Percentiles rank a stretch among this genome's conserved stretches.
Evolutionary conservation across 2,888 invertebrate species (phyloP).

Genomic region (Xestobium rufovillosum): DNA sequence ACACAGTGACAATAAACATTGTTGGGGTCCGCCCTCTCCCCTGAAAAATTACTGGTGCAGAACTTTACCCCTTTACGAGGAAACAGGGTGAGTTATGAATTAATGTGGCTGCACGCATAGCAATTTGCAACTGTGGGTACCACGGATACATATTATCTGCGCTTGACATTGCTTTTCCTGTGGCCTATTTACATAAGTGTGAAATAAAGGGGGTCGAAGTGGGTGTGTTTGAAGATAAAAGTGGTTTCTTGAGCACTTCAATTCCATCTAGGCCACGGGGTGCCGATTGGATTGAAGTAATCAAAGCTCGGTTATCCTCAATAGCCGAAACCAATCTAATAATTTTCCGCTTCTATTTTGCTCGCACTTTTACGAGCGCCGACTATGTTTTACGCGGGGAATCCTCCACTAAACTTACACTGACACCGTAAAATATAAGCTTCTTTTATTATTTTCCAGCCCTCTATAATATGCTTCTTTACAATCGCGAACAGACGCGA

Average conservation of each 20-base stretch:
- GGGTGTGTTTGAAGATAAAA: constrained; percentile 17
- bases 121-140: too few species aligned
- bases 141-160: too few species aligned
- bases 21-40: too few species aligned
- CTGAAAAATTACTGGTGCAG: too few species aligned
- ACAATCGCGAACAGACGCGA: constrained; percentile 14
- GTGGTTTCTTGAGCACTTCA: constrained; percentile 20
- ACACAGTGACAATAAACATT: too few species aligned
- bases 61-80: too few species aligned
- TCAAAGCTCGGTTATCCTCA: constrained; percentile 33
- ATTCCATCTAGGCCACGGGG: constrained; percentile 19
- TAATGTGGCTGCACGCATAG: too few species aligned
- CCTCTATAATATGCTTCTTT: constrained; percentile 12
- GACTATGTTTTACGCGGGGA: constrained; percentile 28
- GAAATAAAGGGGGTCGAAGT: background rate
- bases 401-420: constrained; percentile 13
- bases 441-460: constrained; percentile 14
- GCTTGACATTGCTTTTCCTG: too few species aligned
- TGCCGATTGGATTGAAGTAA: constrained; percentile 32
- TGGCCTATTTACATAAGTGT: constrained; percentile 1
- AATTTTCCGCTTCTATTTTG: constrained; percentile 32
- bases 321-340: constrained; percentile 33
- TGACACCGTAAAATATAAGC: background rate
- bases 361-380: constrained; percentile 30
- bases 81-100: too few species aligned